Base-by-base conservation (phyloP, 2,888 invertebrate genomes). In the Metacarcinus magister region DNA sequence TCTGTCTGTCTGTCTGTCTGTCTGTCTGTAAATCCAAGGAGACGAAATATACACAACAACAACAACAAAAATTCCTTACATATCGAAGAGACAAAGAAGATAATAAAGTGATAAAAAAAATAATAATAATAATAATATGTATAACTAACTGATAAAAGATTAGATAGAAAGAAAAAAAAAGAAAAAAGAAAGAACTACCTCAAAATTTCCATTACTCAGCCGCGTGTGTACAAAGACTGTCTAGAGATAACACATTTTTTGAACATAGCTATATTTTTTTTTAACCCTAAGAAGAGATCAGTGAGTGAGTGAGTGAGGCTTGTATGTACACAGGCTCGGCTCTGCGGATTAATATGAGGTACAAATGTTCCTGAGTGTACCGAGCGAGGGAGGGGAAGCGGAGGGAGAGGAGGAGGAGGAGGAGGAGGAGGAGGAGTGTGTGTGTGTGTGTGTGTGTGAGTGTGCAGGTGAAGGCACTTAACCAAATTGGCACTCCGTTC, bases 291-390 rank as follows among this genome's bases (percentile, higher is more conserved):
- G 67, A 67, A 67, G n/a, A 67, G 19, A 67, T 67, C 67, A n/a
- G 91, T 28, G 28, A 44, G 28, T 23, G 67, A 2, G 28, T 10
- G n/a, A n/a, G n/a, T n/a, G n/a, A n/a, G n/a, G n/a, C 23, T 39
- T 44, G 44, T 39, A 91, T 48, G 91, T 2, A 91, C 43, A 91
- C 44, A 67, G 19, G n/a, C 23, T 67, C 19, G 67, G 1, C 23
- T 67, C n/a, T 23, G 19, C 67, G 19, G 67, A 67, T 67, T 67
- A 67, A 67, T 67, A 67, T 67, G 67, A 67, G n/a, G 67, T n/a
- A 67, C 67, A 67, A 67, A 67, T 67, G 67, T 67, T 67, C 19
- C n/a, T 67, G 67, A 67, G 67, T 67, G 67, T 67, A 67, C n/a
- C 67, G 19, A 67, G 67, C 10, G n/a, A n/a, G 67, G 67, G 67